These are phyloP conservation scores for Reticulitermes lucifugus DNA, from an alignment of 2,888 invertebrate genomes.

Conservation along the genomic window DNA sequence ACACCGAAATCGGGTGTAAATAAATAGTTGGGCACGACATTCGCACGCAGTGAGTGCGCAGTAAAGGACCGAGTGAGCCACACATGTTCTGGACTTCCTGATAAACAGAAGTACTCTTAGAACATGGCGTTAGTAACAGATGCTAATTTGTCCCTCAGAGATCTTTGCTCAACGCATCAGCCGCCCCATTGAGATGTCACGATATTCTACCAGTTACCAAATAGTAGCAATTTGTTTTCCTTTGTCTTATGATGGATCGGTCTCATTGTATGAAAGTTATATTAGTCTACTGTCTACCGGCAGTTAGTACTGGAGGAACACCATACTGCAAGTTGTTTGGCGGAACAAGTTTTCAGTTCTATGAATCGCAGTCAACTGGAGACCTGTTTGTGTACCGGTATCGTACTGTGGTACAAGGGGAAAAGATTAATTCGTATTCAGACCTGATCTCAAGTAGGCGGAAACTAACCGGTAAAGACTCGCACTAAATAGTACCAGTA, in stretches of 20 bases:
- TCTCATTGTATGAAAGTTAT: not conserved
- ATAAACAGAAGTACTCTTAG: no score
- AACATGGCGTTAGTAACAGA: no score
- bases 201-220: not conserved
- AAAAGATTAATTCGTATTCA: conserved; percentile 9
- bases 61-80: no score
- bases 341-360: conserved; percentile 29
- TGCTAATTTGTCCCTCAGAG: no score
- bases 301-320: not conserved
- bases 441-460: not conserved
- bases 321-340: conserved; percentile 25
- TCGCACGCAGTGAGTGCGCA: no score
- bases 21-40: no score
- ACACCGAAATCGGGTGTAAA: no score
- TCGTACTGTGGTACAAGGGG: not conserved
- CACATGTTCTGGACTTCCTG: no score
- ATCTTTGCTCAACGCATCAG: no score
- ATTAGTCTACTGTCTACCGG: not conserved
- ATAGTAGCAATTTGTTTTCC: not conserved
- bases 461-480: not conserved
- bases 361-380: not conserved
- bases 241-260: not conserved
- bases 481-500: conserved; percentile 5
- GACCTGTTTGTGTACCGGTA: conserved; percentile 20
- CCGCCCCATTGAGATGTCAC: not conserved